A percentile compares a stretch with the other conserved stretches of the same genome.
Evolutionary conservation across 2,888 invertebrate genomes (phyloP).

Genomic region (Drosophila seclusa): DNA sequence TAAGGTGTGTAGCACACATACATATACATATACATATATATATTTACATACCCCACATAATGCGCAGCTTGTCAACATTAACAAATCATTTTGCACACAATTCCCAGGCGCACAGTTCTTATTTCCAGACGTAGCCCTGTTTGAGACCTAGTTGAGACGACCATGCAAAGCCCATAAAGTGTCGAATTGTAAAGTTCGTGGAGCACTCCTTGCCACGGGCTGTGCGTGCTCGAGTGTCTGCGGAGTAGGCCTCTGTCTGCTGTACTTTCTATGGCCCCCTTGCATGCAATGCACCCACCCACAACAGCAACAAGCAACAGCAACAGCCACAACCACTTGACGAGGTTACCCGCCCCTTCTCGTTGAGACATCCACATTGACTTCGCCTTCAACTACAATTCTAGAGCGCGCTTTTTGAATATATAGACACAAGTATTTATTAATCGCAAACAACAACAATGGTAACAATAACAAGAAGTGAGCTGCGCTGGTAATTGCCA

Average conservation of each 20-base stretch:
- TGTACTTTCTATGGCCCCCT: conserved; percentile 74
- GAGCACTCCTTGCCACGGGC: conserved; percentile 44
- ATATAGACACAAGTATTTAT: conserved; percentile 68
- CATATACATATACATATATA: background rate
- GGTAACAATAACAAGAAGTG: conserved; percentile 37
- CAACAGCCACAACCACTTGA: conserved; percentile 46
- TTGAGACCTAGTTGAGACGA: conserved; percentile 1
- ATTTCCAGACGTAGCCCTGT: background rate
- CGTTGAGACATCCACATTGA: conserved; percentile 34
- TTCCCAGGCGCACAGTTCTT: conserved; percentile 35
- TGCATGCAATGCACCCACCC: conserved; percentile 62
- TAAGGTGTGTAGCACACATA: background rate
- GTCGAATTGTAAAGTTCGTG: conserved; percentile 44
- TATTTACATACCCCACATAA: conserved; percentile 1
- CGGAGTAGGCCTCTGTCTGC: conserved; percentile 26
- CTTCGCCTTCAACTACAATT: conserved; percentile 51
- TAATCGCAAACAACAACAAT: conserved; percentile 57
- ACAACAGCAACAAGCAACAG: conserved; percentile 43
- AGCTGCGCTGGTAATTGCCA: conserved; percentile 50
- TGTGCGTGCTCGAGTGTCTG: conserved; percentile 58
- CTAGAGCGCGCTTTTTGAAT: conserved; percentile 70
- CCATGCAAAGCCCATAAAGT: conserved; percentile 30
- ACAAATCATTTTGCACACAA: conserved; percentile 26
- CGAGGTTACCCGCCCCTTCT: conserved; percentile 40
- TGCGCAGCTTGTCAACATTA: conserved; percentile 11